A percentile compares a stretch with the other conserved stretches of the same genome.
Conservation (phyloP, 2,797 vertebrate species). For the Spea hammondii region DNA sequence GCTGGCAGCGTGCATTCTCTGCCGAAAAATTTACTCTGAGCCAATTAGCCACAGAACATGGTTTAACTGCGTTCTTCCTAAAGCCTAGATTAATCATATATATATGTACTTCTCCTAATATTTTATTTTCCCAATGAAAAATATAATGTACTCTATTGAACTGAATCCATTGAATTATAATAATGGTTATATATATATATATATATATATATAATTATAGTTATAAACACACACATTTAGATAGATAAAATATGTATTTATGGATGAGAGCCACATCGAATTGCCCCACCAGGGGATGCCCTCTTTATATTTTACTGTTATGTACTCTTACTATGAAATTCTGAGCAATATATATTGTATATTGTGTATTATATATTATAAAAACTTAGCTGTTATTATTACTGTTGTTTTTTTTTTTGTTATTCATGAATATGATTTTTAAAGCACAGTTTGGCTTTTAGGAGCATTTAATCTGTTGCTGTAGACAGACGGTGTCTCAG, state of each 20-base stretch:
- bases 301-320: not conserved
- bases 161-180: too few species aligned
- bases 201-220: too few species aligned
- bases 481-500: conserved; percentile 68
- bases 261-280: too few species aligned
- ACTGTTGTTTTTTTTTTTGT: too few species aligned
- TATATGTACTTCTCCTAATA: not conserved
- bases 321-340: conserved; percentile 13
- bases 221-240: too few species aligned
- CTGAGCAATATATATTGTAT: too few species aligned
- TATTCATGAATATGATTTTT: too few species aligned
- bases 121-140: not conserved
- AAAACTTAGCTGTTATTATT: too few species aligned
- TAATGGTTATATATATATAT: too few species aligned
- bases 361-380: not conserved
- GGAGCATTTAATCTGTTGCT: conserved; percentile 67
- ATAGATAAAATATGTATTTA: too few species aligned
- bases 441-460: conserved; percentile 25
- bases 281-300: too few species aligned
- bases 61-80: not conserved
- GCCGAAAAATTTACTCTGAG: conserved; percentile 1
- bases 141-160: too few species aligned
- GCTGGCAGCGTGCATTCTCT: conserved; percentile 4
- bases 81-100: not conserved
- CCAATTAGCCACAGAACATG: not conserved